Conservation (phyloP, 2,797 vertebrate species). For the Neoniphon sammara region DNA sequence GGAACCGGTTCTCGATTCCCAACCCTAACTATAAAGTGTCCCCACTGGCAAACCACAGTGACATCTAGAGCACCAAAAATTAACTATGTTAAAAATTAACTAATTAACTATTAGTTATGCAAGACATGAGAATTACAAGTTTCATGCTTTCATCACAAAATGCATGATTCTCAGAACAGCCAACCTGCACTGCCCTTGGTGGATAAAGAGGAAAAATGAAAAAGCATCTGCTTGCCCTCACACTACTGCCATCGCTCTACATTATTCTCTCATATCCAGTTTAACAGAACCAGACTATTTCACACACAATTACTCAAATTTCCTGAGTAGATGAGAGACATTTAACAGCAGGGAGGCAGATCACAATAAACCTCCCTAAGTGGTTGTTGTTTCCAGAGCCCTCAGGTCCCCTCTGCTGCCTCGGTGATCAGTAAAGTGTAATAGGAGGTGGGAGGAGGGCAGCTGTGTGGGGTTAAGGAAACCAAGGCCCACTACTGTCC, state of each 20-base stretch:
- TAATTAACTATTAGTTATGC: no score
- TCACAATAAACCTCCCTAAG: conserved; percentile 33
- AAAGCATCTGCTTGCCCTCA: neutral
- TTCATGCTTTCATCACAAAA: no score
- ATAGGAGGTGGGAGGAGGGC: conserved; percentile 24
- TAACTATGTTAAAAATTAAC: no score
- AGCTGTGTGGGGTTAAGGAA: conserved; percentile 24
- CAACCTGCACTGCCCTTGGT: no score
- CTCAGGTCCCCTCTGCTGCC: conserved; percentile 42
- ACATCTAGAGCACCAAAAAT: no score
- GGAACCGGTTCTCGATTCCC: no score
- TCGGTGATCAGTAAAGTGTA: conserved; percentile 44
- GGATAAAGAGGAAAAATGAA: no score
- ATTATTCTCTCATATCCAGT: neutral
- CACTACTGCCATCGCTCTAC: neutral
- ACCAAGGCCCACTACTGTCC: conserved; percentile 6
- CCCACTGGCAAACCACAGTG: no score
- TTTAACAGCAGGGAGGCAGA: conserved; percentile 17
- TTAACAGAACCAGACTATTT: conserved; percentile 13
- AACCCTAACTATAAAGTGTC: no score
- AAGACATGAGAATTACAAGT: no score
- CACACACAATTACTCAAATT: conserved; percentile 34
- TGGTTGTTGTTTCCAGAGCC: conserved; percentile 31
- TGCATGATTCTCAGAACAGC: no score
- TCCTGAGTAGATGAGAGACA: conserved; percentile 17